These are phyloP conservation scores for Pogonomyrmex californicus DNA, from an alignment of 1,140 invertebrate genomes.

Conservation along the genomic window DNA sequence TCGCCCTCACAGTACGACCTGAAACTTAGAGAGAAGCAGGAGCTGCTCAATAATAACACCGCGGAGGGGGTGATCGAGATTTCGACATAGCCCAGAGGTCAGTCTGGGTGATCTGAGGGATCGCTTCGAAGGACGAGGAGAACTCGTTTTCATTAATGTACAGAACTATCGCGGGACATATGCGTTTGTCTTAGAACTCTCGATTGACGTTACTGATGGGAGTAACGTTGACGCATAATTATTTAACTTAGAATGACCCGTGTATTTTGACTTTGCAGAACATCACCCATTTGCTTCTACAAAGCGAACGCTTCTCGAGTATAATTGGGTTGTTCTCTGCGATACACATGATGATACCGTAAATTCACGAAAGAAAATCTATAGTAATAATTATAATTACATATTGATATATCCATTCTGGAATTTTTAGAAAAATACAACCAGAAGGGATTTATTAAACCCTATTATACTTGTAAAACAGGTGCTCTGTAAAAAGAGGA, in stretches of 20 bases:
- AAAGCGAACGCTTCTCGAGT: conserved; percentile 26
- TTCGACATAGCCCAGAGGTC: conserved; percentile 81
- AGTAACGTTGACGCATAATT: not conserved
- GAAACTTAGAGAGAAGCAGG: conserved; percentile 83
- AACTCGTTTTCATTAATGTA: conserved; percentile 14
- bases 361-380: conserved; percentile 35
- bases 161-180: conserved; percentile 18
- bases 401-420: conserved; percentile 6
- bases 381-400: conserved; percentile 43
- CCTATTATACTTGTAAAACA: conserved; percentile 57
- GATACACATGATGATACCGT: conserved; percentile 4
- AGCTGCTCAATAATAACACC: conserved; percentile 85
- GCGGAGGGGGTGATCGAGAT: conserved; percentile 85
- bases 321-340: conserved; percentile 38
- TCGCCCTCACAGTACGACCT: conserved; percentile 81
- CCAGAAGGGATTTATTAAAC: not conserved
- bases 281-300: conserved; percentile 27
- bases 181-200: conserved; percentile 50
- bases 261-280: conserved; percentile 2
- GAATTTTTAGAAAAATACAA: not conserved
- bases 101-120: conserved; percentile 26
- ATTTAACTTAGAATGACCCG: not conserved
- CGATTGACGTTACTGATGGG: conserved; percentile 15
- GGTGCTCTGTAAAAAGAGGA: conserved; percentile 39
- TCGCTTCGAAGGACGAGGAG: conserved; percentile 1